A percentile compares a stretch with the other conserved stretches of the same genome.
Conservation (phyloP, 2,888 invertebrate species). For the Nemurella pictetii region DNA sequence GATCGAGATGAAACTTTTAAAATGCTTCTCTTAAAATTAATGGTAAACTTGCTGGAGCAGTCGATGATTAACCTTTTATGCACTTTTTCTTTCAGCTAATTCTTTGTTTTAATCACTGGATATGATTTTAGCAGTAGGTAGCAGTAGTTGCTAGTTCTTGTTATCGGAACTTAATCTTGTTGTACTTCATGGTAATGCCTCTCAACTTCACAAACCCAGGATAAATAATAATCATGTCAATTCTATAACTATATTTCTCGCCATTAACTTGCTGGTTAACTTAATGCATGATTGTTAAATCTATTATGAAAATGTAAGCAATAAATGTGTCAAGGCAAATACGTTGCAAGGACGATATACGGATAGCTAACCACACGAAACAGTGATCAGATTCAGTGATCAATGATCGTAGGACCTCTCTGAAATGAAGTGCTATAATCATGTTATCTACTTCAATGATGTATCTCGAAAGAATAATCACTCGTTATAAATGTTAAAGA, state of each 20-base stretch:
- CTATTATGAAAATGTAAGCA: constrained; percentile 12
- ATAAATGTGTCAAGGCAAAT: constrained; percentile 14
- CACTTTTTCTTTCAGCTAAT: neutral
- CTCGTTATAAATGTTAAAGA: neutral
- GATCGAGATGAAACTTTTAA: neutral
- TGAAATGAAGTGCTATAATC: neutral
- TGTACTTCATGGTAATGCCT: neutral
- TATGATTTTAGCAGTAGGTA: neutral
- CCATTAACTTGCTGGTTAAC: neutral
- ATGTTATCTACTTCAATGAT: neutral
- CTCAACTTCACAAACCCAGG: neutral
- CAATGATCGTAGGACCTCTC: too few species aligned
- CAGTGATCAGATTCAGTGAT: neutral
- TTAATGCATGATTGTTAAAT: constrained; percentile 23
- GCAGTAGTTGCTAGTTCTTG: neutral
- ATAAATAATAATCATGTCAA: constrained; percentile 1
- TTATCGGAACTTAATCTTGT: neutral
- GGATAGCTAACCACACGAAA: neutral
- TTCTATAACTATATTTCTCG: neutral
- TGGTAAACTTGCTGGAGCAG: neutral
- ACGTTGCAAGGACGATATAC: neutral
- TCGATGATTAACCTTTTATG: too few species aligned
- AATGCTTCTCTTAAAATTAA: neutral
- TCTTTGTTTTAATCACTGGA: neutral
- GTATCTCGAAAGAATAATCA: neutral